These are phyloP conservation scores for Sebastes wilsoni DNA, from an alignment of 2,797 vertebrate genomes.

Conservation along the genomic window DNA sequence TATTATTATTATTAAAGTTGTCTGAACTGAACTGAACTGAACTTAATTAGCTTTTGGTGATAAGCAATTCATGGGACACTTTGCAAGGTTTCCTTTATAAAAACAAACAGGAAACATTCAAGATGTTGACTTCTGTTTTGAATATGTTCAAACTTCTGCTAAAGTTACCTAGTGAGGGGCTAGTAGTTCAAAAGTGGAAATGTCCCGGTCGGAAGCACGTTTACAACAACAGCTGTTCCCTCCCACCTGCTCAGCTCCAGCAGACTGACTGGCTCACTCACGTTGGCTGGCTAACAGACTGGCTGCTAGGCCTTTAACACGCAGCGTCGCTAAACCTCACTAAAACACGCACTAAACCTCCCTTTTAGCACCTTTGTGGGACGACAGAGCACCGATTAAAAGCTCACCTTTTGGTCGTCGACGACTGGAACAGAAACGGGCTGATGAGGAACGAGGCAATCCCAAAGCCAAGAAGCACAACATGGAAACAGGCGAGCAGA, in stretches of 20 bases:
- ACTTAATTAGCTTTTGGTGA: neutral
- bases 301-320: constrained; percentile 75
- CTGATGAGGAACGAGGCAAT: neutral
- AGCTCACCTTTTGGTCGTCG: neutral
- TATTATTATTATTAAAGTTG: too few species aligned
- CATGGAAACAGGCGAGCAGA: constrained; percentile 70
- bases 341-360: neutral
- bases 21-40: too few species aligned
- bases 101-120: neutral
- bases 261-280: constrained; percentile 44
- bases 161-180: neutral
- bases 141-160: too few species aligned
- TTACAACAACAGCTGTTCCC: constrained; percentile 74
- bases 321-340: constrained; percentile 50
- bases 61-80: neutral
- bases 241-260: constrained; percentile 67
- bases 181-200: constrained; percentile 2
- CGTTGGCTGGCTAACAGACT: constrained; percentile 48
- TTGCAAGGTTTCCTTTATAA: neutral
- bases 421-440: neutral
- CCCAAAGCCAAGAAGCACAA: constrained; percentile 29
- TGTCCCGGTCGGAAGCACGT: constrained; percentile 66
- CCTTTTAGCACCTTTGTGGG: accelerated
- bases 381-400: neutral
- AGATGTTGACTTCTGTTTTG: neutral